Evolutionary conservation across 2,113 vertebrate species (phyloP), one percentile per base, ranked within the genome.

Genomic region (Lasiurus cinereus): DNA sequence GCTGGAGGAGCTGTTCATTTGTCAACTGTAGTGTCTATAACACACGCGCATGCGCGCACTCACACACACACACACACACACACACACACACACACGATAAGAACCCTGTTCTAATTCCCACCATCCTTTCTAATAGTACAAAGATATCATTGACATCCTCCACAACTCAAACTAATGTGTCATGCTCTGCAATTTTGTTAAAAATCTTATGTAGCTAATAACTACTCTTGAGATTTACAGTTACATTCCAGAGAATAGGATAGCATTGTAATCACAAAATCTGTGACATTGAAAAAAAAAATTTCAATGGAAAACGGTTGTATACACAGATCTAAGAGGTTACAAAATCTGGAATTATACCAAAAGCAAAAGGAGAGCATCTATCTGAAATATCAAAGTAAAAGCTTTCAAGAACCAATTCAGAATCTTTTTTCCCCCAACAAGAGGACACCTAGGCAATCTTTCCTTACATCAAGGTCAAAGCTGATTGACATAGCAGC

Each of bases 121-220:
- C 27, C 9, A 69, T 31, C 6, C 1, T 90, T 80, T 54, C 36
- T 82, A 21, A 36, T 59, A 89, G 31, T 86, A 56, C 14, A 56
- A 56, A 59, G 27, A 46, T 77, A 88, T 66, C 33, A 72, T 0
- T 29, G 15, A 54, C 16, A 67, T 15, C 4, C 39, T 91, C 29
- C 27, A 54, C 56, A 43, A 72, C 24, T 83, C 70, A 79, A 64
- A 96, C 74, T 59, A 87, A 72, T 46, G 39, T 31, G 8, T 1
- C 7, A 46, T 33, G 15, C 5, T 76, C 70, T 62, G 76, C 50
- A 70, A 52, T 78, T 85, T 66, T 87, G 24, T 77, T 69, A 39
- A 69, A 89, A 85, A 66, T 91, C 22, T 77, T 59, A 89, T 24
- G 93, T 87, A 92, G 52, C 39, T 87, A 72, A 90, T 70, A 79